Conservation (phyloP, 2,797 vertebrate genomes). For the Melopsittacus undulatus region DNA sequence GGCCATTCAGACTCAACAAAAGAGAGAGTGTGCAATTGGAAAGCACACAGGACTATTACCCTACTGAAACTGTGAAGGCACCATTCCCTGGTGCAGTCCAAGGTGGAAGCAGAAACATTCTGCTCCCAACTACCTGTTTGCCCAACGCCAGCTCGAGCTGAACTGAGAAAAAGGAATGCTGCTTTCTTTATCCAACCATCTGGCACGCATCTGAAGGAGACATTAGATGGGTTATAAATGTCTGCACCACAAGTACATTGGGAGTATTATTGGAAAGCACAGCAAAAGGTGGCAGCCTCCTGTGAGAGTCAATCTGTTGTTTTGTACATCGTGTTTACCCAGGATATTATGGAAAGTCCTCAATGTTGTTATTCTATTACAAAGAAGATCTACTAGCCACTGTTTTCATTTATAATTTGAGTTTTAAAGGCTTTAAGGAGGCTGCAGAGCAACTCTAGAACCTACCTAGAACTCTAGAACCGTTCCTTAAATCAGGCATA, state of each 20-base stretch:
- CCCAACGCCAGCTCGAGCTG: not conserved
- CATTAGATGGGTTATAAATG: not conserved
- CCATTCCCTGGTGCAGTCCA: not conserved
- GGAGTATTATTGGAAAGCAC: not conserved
- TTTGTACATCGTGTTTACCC: accelerated
- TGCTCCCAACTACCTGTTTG: not conserved
- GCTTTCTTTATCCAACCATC: not conserved
- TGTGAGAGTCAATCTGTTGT: accelerated
- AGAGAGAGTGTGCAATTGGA: not conserved
- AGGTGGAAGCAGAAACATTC: not conserved
- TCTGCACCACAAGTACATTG: not conserved
- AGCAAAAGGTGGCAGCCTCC: not conserved
- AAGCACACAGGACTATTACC: not conserved
- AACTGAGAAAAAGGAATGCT: not conserved
- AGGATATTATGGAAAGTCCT: accelerated
- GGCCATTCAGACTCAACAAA: not conserved
- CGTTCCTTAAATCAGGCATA: not conserved
- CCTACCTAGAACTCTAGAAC: no score
- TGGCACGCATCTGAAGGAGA: not conserved
- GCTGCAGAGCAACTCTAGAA: not conserved
- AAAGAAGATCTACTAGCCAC: not conserved
- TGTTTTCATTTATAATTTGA: not conserved
- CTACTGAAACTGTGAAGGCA: not conserved
- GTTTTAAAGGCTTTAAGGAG: not conserved
- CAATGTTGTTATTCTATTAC: not conserved